Evolutionary conservation across 2,113 vertebrate genomes (phyloP), one percentile per base, ranked within the genome.

Genomic region (Semicossyphus pulcher): DNA sequence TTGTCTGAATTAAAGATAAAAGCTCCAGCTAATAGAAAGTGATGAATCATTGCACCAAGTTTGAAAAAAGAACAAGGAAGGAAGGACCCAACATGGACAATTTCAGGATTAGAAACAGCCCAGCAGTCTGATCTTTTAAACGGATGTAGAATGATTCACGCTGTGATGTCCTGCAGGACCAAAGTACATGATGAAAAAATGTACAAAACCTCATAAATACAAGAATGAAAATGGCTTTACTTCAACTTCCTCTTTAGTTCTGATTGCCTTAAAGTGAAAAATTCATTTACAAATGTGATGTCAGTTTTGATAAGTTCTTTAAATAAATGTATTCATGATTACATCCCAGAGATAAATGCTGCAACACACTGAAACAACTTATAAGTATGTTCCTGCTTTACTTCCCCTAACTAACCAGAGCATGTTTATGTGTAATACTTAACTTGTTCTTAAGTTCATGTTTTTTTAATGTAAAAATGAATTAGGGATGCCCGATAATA

Each of bases 111-210:
- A 56, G 36, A 74, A 78, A 80, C 62, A 64, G 41, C 66, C 28
- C 12, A 18, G 57, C 42, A 41, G 54, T 31, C 10, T 10, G 44
- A 71, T 51, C 5, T 61, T 67, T 63, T 56, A 66, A 42, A 51
- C 26, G 54, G 62, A 57, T 37, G 26, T 63, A 5, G n/a, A 65
- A 49, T 79, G 70, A 87, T 36, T 79, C 60, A 59, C 49, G n/a
- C 44, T 11, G 25, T 21, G 37, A 69, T 70, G 72, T 20, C 42
- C 16, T 36, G 34, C 49, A 49, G 62, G 20, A 49, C 26, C 48
- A 64, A 61, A 14, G 23, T 45, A 44, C 41, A 36, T 58, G 37
- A 60, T 56, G 67, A 36, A 48, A 70, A 18, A 65, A 61, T n/a
- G 26, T 34, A 15, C 48, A 15, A 52, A 57, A 53, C 16, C 8